Percentiles rank a stretch among this genome's conserved stretches.
phyloP scores from a whole-genome alignment of 2,113 vertebrate species.

The Caretta caretta region DNA sequence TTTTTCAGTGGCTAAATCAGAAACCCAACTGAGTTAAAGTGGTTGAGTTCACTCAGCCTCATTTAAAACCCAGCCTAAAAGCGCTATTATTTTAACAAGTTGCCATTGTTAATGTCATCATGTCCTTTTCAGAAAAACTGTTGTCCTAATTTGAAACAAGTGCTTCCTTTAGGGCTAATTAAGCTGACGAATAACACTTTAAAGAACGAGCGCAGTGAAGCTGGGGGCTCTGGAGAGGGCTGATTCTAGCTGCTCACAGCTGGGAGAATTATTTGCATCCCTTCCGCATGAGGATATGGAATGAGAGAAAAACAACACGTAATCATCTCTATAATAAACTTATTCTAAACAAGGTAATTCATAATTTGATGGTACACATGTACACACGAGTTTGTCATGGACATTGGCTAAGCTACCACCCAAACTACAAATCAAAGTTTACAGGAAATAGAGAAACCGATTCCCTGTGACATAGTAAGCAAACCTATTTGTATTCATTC shows the following conservation, averaged over 20 bases:
- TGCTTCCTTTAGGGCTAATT: slow-evolving; percentile 79
- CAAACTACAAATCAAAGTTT: not conserved
- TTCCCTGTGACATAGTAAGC: accelerated
- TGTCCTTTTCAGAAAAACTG: slow-evolving; percentile 62
- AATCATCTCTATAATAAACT: slow-evolving; percentile 62
- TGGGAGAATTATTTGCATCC: slow-evolving; percentile 43
- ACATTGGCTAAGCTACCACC: slow-evolving; percentile 34
- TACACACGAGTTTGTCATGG: slow-evolving; percentile 17
- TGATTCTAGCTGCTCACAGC: slow-evolving; percentile 35
- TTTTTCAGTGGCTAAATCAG: not conserved
- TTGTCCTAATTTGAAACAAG: slow-evolving; percentile 72
- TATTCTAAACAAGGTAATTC: slow-evolving; percentile 51
- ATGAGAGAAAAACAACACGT: slow-evolving; percentile 19
- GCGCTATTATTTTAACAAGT: slow-evolving; percentile 61
- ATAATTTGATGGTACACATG: slow-evolving; percentile 15
- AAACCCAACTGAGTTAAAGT: not conserved
- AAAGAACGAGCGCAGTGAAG: slow-evolving; percentile 20
- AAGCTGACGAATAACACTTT: slow-evolving; percentile 70
- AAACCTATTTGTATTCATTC: accelerated
- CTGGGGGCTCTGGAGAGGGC: slow-evolving; percentile 24
- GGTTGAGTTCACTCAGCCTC: not conserved
- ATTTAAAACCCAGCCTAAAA: slow-evolving; percentile 33
- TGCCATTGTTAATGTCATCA: slow-evolving; percentile 48
- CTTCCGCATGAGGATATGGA: not conserved
- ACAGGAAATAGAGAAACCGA: accelerated